Conservation (phyloP, 2,113 vertebrate genomes). For the Pomatorhinus ruficollis region DNA sequence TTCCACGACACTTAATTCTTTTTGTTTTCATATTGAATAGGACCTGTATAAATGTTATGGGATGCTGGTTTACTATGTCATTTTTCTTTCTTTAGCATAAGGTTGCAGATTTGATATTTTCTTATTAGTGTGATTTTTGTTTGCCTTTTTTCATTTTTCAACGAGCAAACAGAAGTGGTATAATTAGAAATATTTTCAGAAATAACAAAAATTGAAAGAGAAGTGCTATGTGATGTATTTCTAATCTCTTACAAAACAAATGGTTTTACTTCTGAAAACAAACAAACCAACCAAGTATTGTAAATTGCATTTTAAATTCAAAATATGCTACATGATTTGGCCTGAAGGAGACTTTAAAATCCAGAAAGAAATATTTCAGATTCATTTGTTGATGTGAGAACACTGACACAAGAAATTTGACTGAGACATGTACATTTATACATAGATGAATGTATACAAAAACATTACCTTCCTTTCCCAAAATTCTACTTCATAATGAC, state of each 20-base stretch:
- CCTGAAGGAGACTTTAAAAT: background rate
- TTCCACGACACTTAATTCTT: background rate
- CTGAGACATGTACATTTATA: background rate
- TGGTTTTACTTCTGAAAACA: background rate
- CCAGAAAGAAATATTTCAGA: background rate
- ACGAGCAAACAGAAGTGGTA: background rate
- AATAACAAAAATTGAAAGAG: background rate
- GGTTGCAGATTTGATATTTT: background rate
- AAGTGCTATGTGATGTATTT: background rate
- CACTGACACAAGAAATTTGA: background rate
- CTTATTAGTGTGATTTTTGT: fast-evolving
- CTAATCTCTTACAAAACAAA: background rate
- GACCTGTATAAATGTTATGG: background rate
- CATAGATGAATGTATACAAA: background rate
- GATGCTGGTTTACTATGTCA: background rate
- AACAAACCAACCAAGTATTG: background rate
- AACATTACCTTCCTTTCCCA: background rate
- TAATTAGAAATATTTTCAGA: background rate
- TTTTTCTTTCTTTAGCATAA: background rate
- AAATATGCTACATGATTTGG: background rate
- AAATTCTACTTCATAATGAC: background rate
- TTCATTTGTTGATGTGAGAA: background rate
- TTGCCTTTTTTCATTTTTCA: background rate
- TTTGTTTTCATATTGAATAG: background rate
- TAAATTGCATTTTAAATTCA: background rate